A percentile compares a stretch with the other conserved stretches of the same genome.
phyloP scores from a whole-genome alignment of 92 coral and sea anemone species.

The Siderastrea siderea region DNA sequence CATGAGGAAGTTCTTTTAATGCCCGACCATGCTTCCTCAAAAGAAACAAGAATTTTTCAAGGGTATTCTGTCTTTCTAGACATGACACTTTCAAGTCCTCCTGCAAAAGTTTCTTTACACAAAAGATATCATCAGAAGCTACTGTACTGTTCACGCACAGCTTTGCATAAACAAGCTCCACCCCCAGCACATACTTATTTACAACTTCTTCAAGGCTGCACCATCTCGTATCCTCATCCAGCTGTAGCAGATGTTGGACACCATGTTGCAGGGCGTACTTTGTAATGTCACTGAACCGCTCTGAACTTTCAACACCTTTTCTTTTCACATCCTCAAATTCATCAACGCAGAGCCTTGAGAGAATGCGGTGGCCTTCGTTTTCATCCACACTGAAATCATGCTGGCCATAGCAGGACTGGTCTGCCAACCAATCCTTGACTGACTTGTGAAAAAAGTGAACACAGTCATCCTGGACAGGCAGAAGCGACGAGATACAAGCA shows the following conservation, averaged over 20 bases:
- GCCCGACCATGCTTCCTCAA: too few species aligned
- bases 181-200: neutral
- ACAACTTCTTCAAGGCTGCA: neutral
- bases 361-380: constrained; percentile 53
- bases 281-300: neutral
- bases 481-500: constrained; percentile 43
- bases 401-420: neutral
- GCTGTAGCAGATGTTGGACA: too few species aligned
- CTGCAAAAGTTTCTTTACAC: neutral
- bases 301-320: neutral
- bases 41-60: too few species aligned
- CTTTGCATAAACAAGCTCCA: neutral
- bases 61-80: too few species aligned
- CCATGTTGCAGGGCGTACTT: constrained; percentile 4
- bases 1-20: too few species aligned
- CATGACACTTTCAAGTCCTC: too few species aligned
- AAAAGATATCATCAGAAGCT: neutral
- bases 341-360: constrained; percentile 22
- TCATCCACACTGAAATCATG: neutral
- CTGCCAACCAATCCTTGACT: constrained; percentile 2
- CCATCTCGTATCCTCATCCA: too few species aligned
- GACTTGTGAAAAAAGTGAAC: constrained; percentile 55
- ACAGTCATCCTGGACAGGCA: constrained; percentile 45
- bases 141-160: neutral
- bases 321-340: constrained; percentile 21